phyloP scores from a whole-genome alignment of 2,113 vertebrate species.

The Nematolebias whitei region DNA sequence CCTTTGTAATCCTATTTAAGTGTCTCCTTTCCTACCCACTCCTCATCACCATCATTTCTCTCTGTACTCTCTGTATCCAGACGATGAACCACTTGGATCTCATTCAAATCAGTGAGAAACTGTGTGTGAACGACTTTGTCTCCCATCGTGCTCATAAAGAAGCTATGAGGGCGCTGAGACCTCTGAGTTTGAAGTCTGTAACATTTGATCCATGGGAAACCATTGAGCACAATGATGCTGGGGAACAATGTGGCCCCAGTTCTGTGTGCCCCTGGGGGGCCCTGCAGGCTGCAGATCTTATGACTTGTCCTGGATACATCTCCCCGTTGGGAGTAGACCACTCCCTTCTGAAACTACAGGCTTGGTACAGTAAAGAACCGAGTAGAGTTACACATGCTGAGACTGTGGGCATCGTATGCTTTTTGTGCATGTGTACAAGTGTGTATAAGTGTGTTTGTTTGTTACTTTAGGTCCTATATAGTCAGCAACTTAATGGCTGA shows the following conservation, averaged over 20 bases:
- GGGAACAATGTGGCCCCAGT: constrained; percentile 72
- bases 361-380: constrained; percentile 21
- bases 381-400: constrained; percentile 46
- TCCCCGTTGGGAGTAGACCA: constrained; percentile 55
- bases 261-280: constrained; percentile 66
- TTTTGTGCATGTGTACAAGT: neutral
- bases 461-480: neutral
- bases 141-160: constrained; percentile 66
- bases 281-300: constrained; percentile 67
- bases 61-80: constrained; percentile 6
- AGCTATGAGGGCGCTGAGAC: constrained; percentile 67
- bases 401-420: constrained; percentile 17
- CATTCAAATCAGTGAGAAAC: constrained; percentile 58
- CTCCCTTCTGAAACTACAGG: constrained; percentile 60
- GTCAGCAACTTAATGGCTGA: neutral
- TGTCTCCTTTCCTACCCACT: constrained; percentile 13
- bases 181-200: constrained; percentile 67
- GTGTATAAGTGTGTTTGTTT: neutral
- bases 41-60: neutral
- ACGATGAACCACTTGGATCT: constrained; percentile 32
- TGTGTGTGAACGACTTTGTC: constrained; percentile 54
- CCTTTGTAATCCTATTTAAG: neutral
- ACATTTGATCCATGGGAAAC: constrained; percentile 79
- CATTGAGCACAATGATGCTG: constrained; percentile 69
- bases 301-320: constrained; percentile 77